Evolutionary conservation across 2,888 invertebrate genomes (phyloP).

Genomic region (Torymus tubicola): DNA sequence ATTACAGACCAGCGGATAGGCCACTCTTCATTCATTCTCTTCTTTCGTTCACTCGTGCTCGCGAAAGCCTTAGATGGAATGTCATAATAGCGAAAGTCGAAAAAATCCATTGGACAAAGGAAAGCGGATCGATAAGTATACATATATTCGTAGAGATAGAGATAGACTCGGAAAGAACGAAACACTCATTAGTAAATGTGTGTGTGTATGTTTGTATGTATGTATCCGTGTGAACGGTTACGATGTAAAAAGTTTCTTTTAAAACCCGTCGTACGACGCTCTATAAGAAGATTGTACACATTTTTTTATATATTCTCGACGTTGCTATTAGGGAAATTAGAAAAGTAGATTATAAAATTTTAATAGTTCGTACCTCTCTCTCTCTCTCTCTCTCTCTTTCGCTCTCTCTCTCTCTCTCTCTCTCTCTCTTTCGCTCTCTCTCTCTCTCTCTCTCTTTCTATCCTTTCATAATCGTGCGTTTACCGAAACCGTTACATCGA

Average conservation of each 20-base stretch:
- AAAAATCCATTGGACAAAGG: conserved; percentile 24
- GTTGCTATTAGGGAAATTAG: conserved; percentile 43
- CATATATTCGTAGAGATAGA: no score
- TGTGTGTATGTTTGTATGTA: conserved; percentile 2
- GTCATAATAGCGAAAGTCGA: conserved; percentile 31
- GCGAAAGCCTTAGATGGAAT: conserved; percentile 51
- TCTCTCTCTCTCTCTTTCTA: no score
- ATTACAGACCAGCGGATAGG: conserved; percentile 10
- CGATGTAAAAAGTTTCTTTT: conserved; percentile 8
- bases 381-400: no score
- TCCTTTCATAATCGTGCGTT: conserved; percentile 43
- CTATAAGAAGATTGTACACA: conserved; percentile 38
- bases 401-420: no score
- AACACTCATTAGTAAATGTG: conserved; percentile 19
- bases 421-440: no score
- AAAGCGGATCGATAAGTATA: conserved; percentile 20
- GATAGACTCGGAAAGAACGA: conserved; percentile 20
- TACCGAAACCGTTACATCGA: conserved; percentile 40
- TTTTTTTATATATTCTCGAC: conserved; percentile 18
- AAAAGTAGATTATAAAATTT: conserved; percentile 55
- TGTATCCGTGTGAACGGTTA: no score
- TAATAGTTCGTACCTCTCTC: background rate
- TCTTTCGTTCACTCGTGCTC: conserved; percentile 1
- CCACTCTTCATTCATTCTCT: conserved; percentile 23
- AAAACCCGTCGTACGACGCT: no score